These are phyloP conservation scores for Latrodectus hesperus DNA, from an alignment of 2,888 invertebrate species.

Conservation along the genomic window DNA sequence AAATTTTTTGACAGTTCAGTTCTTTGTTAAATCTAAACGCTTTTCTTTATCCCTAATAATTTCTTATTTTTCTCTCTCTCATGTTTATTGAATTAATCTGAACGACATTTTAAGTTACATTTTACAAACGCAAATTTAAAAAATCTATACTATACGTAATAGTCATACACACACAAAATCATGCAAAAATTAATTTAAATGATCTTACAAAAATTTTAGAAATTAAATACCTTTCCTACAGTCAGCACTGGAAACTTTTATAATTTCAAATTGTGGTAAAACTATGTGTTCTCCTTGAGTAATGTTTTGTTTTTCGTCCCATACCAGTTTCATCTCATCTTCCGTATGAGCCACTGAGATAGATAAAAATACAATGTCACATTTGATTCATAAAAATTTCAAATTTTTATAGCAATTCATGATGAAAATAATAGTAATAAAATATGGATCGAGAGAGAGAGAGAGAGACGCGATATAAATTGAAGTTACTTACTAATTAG, in stretches of 20 bases:
- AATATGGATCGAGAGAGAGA: not conserved
- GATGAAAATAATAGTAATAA: not conserved
- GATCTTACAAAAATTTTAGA: not conserved
- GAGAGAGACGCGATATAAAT: not conserved
- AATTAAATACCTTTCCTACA: slow-evolving; percentile 38
- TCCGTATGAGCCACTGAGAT: slow-evolving; percentile 57
- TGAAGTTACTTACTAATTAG: not conserved
- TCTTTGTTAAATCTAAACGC: too few species aligned
- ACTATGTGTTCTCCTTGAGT: slow-evolving; percentile 62
- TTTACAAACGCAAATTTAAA: too few species aligned
- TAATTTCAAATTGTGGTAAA: slow-evolving; percentile 64
- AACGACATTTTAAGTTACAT: too few species aligned
- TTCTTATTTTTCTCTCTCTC: too few species aligned
- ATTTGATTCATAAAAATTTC: not conserved
- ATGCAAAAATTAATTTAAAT: not conserved
- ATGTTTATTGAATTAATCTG: too few species aligned
- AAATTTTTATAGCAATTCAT: too few species aligned
- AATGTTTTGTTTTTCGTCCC: slow-evolving; percentile 45
- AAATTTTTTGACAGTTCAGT: too few species aligned
- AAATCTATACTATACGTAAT: too few species aligned
- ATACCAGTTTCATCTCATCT: slow-evolving; percentile 58
- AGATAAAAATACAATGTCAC: not conserved
- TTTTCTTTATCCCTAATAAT: too few species aligned
- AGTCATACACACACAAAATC: too few species aligned
- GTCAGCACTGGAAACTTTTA: slow-evolving; percentile 41